phyloP scores from a whole-genome alignment of 2,113 vertebrate species.

The Turdus rufiventris region DNA sequence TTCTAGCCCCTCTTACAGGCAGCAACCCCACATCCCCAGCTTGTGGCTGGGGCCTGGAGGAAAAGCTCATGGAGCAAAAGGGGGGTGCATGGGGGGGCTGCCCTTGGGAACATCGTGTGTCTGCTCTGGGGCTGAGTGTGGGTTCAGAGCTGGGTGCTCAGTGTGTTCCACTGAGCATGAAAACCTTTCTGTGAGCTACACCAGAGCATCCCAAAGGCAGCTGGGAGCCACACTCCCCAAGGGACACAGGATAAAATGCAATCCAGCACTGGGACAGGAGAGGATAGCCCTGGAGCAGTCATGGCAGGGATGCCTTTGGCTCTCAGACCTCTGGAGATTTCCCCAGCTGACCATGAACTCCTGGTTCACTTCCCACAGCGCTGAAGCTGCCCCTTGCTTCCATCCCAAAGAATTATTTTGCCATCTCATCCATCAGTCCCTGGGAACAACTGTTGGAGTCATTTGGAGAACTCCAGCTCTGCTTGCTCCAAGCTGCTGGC shows the following conservation, averaged over 20 bases:
- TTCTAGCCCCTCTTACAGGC: neutral
- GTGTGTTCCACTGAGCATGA: neutral
- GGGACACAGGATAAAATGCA: fast-evolving
- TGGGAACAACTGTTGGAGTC: neutral
- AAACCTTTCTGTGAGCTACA: neutral
- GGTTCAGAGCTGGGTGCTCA: neutral
- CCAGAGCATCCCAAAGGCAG: neutral
- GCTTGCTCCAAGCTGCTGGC: neutral
- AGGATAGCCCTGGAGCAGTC: neutral
- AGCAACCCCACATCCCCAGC: neutral
- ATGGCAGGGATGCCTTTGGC: neutral
- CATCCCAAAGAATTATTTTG: neutral
- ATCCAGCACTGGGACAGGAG: neutral
- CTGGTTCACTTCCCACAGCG: neutral
- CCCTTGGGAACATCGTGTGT: neutral
- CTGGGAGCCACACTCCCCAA: fast-evolving
- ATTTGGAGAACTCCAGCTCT: neutral
- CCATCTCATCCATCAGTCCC: neutral
- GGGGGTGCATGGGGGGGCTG: neutral
- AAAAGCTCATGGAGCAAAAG: neutral
- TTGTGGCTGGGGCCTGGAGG: neutral
- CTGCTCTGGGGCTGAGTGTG: neutral
- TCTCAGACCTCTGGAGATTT: neutral
- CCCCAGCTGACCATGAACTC: neutral
- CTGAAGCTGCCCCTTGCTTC: neutral